phyloP scores from a whole-genome alignment of 1,140 invertebrate species.

The Aphelenchoides besseyi region DNA sequence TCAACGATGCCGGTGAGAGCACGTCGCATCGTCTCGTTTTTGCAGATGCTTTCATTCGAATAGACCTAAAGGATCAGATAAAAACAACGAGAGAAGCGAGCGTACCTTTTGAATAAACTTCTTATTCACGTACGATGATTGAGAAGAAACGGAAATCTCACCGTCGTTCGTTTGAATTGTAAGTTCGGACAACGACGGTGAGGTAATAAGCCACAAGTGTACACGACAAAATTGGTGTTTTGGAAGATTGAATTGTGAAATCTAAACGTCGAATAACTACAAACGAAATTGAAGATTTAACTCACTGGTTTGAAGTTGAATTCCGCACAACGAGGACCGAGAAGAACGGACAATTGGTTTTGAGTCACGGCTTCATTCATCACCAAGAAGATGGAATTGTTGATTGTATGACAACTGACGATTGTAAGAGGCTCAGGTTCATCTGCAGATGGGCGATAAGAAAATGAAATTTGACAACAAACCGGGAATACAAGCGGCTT shows the following conservation, averaged over 20 bases:
- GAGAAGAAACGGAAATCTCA: background rate
- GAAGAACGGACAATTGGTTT: constrained; percentile 12
- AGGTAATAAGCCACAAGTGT: background rate
- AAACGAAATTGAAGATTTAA: background rate
- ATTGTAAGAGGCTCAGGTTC: background rate
- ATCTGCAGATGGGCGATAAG: background rate
- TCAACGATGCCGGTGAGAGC: constrained; percentile 32
- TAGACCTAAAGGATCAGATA: constrained; percentile 12
- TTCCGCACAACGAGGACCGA: constrained; percentile 10
- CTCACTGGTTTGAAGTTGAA: constrained; percentile 3
- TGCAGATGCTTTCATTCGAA: constrained; percentile 21
- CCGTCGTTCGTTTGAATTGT: background rate
- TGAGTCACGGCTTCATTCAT: background rate
- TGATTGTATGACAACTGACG: background rate
- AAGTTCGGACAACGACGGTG: background rate
- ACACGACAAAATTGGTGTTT: background rate
- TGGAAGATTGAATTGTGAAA: constrained; percentile 20
- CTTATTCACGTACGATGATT: constrained; percentile 19
- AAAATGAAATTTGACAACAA: constrained; percentile 18
- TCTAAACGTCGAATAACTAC: background rate
- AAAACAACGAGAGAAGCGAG: background rate
- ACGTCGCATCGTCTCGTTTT: background rate
- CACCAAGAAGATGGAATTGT: background rate
- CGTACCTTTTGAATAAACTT: constrained; percentile 27
- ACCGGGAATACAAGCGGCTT: constrained; percentile 18